Conservation (phyloP, 2,797 vertebrate genomes). For the Protosalanx chinensis region DNA sequence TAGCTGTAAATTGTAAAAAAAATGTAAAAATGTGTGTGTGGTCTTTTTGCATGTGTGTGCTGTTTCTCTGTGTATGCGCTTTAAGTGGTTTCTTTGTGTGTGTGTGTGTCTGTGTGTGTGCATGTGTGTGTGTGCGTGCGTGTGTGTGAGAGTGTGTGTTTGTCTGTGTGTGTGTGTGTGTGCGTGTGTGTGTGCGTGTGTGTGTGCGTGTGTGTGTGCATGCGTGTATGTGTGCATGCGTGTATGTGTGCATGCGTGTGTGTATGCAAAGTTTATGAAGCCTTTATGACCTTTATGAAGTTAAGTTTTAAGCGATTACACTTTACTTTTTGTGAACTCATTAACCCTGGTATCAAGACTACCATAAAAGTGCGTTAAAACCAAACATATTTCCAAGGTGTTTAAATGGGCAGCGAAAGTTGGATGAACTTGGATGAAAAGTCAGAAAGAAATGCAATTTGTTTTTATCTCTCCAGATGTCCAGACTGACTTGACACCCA, state of each 20-base stretch:
- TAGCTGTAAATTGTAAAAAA: constrained; percentile 16
- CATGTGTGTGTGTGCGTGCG: not conserved
- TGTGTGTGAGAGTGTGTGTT: not conserved
- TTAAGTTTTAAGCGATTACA: not conserved
- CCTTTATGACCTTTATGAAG: constrained; percentile 1
- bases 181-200: not conserved
- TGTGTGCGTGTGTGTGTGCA: constrained; percentile 11
- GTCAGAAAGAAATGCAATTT: too few relatives aligned
- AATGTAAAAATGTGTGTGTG: constrained; percentile 46
- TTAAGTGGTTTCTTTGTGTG: constrained; percentile 6
- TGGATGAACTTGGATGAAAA: too few relatives aligned
- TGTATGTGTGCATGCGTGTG: constrained; percentile 7
- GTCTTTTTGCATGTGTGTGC: constrained; percentile 29
- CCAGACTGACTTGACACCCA: too few relatives aligned
- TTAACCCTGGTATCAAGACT: too few relatives aligned
- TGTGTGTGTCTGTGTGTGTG: constrained; percentile 12
- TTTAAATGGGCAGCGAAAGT: too few relatives aligned
- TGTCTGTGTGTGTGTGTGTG: constrained; percentile 11
- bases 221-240: not conserved
- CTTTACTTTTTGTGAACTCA: not conserved
- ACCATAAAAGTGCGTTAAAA: too few relatives aligned
- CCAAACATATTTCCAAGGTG: too few relatives aligned
- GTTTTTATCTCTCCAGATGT: too few relatives aligned
- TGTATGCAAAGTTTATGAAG: not conserved
- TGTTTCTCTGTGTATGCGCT: constrained; percentile 31